phyloP scores from a whole-genome alignment of 2,113 vertebrate genomes.

The Empidonax alnorum region DNA sequence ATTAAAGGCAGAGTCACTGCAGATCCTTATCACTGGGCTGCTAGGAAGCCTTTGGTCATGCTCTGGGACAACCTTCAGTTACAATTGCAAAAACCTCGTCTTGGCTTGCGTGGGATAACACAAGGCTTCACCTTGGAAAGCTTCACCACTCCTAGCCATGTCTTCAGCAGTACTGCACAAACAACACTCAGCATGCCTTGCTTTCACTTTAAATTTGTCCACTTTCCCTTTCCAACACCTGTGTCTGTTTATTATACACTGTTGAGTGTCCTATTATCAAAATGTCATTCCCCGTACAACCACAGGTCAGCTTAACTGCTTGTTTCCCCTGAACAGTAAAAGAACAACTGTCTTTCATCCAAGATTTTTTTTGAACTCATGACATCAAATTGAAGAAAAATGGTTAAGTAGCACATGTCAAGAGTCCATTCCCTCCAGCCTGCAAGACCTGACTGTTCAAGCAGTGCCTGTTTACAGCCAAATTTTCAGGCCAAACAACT shows the following conservation, averaged over 20 bases:
- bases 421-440: background rate
- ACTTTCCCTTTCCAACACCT: background rate
- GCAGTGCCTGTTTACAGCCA: background rate
- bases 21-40: background rate
- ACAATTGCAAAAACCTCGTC: fast-evolving
- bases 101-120: background rate
- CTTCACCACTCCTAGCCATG: background rate
- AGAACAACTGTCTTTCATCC: background rate
- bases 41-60: background rate
- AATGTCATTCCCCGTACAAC: background rate
- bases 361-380: background rate
- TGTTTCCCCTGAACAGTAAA: background rate
- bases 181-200: background rate
- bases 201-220: background rate
- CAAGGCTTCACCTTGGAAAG: background rate
- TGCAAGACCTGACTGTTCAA: background rate
- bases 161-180: background rate
- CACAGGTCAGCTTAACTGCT: background rate
- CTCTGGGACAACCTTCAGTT: background rate
- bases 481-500: background rate
- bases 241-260: background rate
- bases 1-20: background rate
- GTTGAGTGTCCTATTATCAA: background rate
- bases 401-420: background rate
- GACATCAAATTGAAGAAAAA: background rate